Evolutionary conservation across 2,113 vertebrate genomes (phyloP).

Genomic region (Rhinichthys klamathensis): DNA sequence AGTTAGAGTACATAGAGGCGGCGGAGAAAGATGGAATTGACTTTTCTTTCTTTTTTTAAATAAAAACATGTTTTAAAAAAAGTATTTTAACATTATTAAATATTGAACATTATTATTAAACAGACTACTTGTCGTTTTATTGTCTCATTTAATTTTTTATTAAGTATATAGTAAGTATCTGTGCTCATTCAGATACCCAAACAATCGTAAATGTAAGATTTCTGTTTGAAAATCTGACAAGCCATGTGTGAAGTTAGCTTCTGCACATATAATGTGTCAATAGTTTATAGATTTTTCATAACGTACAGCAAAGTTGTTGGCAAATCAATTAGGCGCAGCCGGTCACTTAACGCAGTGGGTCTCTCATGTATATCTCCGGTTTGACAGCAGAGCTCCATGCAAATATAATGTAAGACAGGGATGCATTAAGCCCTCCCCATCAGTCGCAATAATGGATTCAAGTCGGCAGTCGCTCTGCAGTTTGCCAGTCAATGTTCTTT

Average conservation of each 20-base stretch:
- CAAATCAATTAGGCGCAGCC: constrained; percentile 59
- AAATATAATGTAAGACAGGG: constrained; percentile 77
- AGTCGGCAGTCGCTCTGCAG: constrained; percentile 83
- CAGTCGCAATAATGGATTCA: constrained; percentile 89
- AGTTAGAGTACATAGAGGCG: constrained; percentile 51
- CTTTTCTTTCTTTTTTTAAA: background rate
- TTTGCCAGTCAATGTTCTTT: constrained; percentile 89
- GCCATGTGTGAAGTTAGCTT: background rate
- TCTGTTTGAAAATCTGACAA: too few species aligned
- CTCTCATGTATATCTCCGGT: constrained; percentile 58
- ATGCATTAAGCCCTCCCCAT: constrained; percentile 89
- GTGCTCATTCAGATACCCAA: background rate
- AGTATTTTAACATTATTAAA: background rate
- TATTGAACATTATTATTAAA: background rate
- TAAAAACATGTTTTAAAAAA: background rate
- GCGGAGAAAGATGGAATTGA: constrained; percentile 46
- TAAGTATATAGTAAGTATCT: background rate
- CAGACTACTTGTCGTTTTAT: background rate
- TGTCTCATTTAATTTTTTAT: background rate
- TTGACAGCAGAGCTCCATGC: constrained; percentile 54
- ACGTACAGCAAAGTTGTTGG: constrained; percentile 37
- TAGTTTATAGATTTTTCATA: constrained; percentile 42
- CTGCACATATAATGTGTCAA: constrained; percentile 14
- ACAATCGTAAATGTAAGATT: too few species aligned
- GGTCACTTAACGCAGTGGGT: constrained; percentile 53